Percentiles rank a stretch among this genome's conserved stretches.
Evolutionary conservation across 2,888 invertebrate genomes (phyloP).

Genomic region (Hirudinaria manillensis): DNA sequence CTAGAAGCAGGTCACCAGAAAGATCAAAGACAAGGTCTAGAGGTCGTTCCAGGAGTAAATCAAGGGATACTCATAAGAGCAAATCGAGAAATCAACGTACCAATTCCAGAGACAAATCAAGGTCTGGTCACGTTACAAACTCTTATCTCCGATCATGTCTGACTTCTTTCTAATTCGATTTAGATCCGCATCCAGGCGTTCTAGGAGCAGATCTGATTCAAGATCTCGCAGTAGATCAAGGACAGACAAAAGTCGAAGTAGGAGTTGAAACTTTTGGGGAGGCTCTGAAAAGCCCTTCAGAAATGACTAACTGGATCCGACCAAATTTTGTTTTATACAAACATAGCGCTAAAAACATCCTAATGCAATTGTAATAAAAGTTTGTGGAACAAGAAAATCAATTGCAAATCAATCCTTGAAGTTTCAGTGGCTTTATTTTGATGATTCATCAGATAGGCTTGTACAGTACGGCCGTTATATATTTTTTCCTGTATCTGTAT

Average conservation of each 20-base stretch:
- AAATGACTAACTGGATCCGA: constrained; percentile 4
- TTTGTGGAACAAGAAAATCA: too few species aligned
- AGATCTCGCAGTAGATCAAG: constrained; percentile 22
- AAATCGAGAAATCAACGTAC: constrained; percentile 9
- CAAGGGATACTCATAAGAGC: not conserved
- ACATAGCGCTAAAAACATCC: too few species aligned
- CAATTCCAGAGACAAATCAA: constrained; percentile 10
- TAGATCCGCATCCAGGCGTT: constrained; percentile 3
- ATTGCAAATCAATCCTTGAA: too few species aligned
- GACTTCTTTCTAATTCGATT: not conserved
- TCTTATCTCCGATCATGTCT: not conserved
- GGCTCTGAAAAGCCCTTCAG: not conserved
- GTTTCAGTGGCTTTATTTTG: too few species aligned
- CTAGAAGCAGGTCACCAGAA: not conserved
- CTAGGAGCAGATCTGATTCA: constrained; percentile 19
- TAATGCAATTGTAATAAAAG: too few species aligned
- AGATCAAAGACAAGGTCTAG: constrained; percentile 6
- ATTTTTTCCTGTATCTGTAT: constrained; percentile 31
- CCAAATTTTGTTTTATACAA: not conserved
- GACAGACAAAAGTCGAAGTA: not conserved
- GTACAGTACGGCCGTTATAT: constrained; percentile 30
- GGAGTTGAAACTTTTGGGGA: not conserved
- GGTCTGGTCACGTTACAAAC: not conserved
- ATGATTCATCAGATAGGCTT: constrained; percentile 28
- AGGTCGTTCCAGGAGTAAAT: not conserved